Evolutionary conservation across 2,797 vertebrate species (phyloP).

Genomic region (Malacoraja senta): DNA sequence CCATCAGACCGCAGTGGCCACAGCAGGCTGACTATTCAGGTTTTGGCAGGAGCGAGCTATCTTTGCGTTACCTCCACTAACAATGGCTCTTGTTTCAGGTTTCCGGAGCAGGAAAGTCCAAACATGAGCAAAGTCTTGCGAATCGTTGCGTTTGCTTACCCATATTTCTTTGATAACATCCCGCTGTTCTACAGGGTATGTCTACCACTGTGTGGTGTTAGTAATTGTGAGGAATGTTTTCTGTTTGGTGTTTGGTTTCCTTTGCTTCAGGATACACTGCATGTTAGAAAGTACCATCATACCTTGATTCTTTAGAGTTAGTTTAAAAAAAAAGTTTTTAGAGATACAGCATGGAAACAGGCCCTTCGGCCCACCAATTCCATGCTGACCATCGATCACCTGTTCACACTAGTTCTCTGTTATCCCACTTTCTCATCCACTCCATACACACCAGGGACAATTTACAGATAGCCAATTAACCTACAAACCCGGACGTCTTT

Average conservation of each 20-base stretch:
- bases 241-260: background rate
- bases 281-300: background rate
- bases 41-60: background rate
- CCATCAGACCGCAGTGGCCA: background rate
- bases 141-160: slow-evolving; percentile 72
- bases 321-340: too few relatives aligned
- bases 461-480: too few relatives aligned
- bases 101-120: slow-evolving; percentile 63
- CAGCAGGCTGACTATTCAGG: background rate
- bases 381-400: too few relatives aligned
- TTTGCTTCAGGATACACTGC: background rate
- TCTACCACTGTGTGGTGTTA: too few relatives aligned
- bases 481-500: too few relatives aligned
- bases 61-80: background rate
- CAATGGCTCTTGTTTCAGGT: slow-evolving; percentile 55
- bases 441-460: too few relatives aligned
- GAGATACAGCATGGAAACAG: too few relatives aligned
- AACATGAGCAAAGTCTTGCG: slow-evolving; percentile 68
- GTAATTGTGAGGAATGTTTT: too few relatives aligned
- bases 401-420: too few relatives aligned
- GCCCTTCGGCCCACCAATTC: too few relatives aligned
- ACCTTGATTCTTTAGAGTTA: too few relatives aligned
- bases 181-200: slow-evolving; percentile 88
- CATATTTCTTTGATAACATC: slow-evolving; percentile 83
- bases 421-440: too few relatives aligned